Evolutionary conservation across 1,140 invertebrate genomes (phyloP), one percentile per base, ranked within the genome.

Genomic region (Sycophaga agraensis): DNA sequence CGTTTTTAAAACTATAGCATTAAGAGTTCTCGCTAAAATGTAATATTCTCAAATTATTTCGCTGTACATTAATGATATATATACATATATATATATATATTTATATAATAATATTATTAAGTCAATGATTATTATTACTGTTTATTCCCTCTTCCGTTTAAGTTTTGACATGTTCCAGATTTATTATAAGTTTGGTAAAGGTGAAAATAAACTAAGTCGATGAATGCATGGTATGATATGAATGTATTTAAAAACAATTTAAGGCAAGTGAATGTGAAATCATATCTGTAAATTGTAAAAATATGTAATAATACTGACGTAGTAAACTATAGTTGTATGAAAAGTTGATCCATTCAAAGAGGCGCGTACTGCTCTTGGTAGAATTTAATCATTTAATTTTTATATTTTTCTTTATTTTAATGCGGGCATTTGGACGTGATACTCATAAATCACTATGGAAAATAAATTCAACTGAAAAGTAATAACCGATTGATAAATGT

Each of bases 261-360:
- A 35, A 59, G 16, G 34, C 43, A 61, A 71, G 37, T 66, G 71
- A 70, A 66, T 73, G 74, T 75, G 64, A 72, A 77, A 77, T 73
- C 73, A 78, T 77, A 77, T 74, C 76, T 79, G 74, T 79, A 79
- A 76, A 78, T 76, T 79, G 66, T 75, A 74, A 74, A 77, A 70
- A 76, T 70, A 73, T 72, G 67, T 68, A 67, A 65, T 57, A 43
- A 51, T 46, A 56, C 49, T 6, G 34, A 49, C 35, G 42, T 48
- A 48, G 39, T 55, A 55, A 53, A 19, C 35, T 55, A 42, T 54
- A 42, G 49, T 48, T 63, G 50, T 56, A 66, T 4, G 48, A 31
- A 39, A 40, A 61, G 60, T 50, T 57, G 53, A 64, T 64, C 59
- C 21, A 21, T 11, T 19, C 28, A 48, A 54, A 55, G 40, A 54